Evolutionary conservation across 1,140 invertebrate genomes (phyloP), one percentile per base, ranked within the genome.

Genomic region (Cotesia vestalis): DNA sequence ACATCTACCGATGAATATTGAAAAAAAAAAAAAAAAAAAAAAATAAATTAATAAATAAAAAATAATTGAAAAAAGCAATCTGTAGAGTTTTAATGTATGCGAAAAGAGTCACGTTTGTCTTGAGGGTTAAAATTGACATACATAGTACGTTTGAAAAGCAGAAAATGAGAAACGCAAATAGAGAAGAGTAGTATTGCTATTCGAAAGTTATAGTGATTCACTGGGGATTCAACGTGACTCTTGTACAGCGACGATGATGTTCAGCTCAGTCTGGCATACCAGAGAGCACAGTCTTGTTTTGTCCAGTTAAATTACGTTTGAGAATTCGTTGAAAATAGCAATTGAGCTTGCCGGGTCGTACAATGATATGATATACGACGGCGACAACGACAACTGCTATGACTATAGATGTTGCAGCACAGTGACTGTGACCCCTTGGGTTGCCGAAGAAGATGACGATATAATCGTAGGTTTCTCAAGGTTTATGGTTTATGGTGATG

Each of bases 241-340:
- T 52, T 17, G 66, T 38, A 27, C 17, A 51, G 52, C 17, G 27
- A 38, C 4, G 40, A 36, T 61, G 59, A 55, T 46, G 8, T 40
- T 36, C 46, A 40, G 60, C 60, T 69, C 20, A 69, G 35, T 69
- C 36, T 61, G 40, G 5, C 40, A 46, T 46, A 46, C 40, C 40
- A 46, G 40, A 46, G 40, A 46, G 40, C 40, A 27, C 27, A 46
- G 8, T 59, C 66, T 61, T 27, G 14, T 55, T 69, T 69, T 57
- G 69, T 71, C 69, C 69, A 40, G 69, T 55, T 51, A 71, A 71
- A 71, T 71, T 71, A 57, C 69, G 51, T 71, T 71, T 71, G 69
- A 55, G 69, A 63, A 71, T 71, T 55, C 69, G 69, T 71, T 51
- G 69, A 71, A 71, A 71, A 71, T 71, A 20, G 51, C 61, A 71